These are phyloP conservation scores for Phasia obesa DNA, from an alignment of 2,888 invertebrate species.

Conservation along the genomic window DNA sequence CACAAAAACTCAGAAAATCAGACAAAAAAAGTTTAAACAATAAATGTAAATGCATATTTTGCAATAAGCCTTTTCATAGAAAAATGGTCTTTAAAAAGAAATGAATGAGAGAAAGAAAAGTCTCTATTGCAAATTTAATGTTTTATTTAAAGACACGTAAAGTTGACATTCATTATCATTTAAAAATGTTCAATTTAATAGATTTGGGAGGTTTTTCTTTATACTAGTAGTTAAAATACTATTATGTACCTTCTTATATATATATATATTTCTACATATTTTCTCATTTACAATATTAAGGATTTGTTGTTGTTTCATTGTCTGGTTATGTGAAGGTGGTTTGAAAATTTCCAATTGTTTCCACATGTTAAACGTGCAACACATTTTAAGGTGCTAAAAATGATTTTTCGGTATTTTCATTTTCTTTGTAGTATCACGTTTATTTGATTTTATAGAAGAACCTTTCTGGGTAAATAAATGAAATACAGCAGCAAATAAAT, in stretches of 20 bases:
- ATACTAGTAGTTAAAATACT: background rate
- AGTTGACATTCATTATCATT: background rate
- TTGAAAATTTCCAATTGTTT: constrained; percentile 59
- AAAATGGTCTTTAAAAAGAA: too few relatives aligned
- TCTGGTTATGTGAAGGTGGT: constrained; percentile 37
- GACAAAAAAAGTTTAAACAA: too few relatives aligned
- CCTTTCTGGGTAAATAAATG: constrained; percentile 18
- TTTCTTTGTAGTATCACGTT: constrained; percentile 58
- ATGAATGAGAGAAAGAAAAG: background rate
- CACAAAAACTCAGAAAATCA: too few relatives aligned
- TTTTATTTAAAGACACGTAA: constrained; percentile 6
- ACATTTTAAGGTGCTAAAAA: constrained; percentile 51
- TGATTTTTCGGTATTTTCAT: constrained; percentile 13
- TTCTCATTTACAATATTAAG: constrained; percentile 38
- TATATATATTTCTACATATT: background rate
- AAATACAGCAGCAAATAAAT: too few relatives aligned
- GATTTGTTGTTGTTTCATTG: constrained; percentile 36
- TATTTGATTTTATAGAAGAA: constrained; percentile 4
- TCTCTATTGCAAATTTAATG: background rate
- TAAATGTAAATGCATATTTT: too few relatives aligned
- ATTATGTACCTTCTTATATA: constrained; percentile 1
- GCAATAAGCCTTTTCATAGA: too few relatives aligned
- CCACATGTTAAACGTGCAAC: constrained; percentile 48
- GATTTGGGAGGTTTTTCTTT: constrained; percentile 26
- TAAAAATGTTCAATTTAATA: constrained; percentile 1